These are phyloP conservation scores for Cancer borealis DNA, from an alignment of 2,888 invertebrate genomes.

Conservation along the genomic window DNA sequence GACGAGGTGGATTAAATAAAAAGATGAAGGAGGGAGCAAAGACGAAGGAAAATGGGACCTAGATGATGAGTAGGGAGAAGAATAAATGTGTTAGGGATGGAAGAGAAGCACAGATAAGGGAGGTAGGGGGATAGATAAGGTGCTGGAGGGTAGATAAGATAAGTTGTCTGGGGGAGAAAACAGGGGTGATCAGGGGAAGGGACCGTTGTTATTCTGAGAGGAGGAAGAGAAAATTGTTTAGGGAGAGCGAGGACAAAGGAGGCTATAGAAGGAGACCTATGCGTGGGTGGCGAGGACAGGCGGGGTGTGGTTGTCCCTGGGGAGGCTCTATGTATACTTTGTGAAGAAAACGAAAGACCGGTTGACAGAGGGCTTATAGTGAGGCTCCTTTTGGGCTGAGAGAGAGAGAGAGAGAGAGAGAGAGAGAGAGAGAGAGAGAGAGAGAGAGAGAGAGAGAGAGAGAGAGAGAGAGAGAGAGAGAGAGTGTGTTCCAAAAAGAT, in stretches of 20 bases:
- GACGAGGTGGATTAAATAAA: no score
- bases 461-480: not conserved
- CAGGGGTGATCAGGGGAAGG: not conserved
- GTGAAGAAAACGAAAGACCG: not conserved
- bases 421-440: not conserved
- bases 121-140: not conserved
- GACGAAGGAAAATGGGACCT: not conserved
- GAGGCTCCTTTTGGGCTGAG: not conserved
- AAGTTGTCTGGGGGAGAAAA: not conserved
- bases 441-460: slow-evolving; percentile 33
- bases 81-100: not conserved
- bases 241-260: not conserved
- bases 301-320: not conserved
- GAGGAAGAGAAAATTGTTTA: not conserved
- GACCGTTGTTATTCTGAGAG: not conserved
- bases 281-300: not conserved
- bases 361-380: not conserved
- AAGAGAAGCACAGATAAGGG: not conserved
- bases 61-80: not conserved
- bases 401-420: slow-evolving; percentile 17
- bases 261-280: not conserved
- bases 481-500: not conserved
- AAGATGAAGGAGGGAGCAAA: not conserved
- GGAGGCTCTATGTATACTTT: not conserved
- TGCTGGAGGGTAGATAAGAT: not conserved